Conservation (phyloP, 1,140 invertebrate genomes). For the Drosophila gunungcola region DNA sequence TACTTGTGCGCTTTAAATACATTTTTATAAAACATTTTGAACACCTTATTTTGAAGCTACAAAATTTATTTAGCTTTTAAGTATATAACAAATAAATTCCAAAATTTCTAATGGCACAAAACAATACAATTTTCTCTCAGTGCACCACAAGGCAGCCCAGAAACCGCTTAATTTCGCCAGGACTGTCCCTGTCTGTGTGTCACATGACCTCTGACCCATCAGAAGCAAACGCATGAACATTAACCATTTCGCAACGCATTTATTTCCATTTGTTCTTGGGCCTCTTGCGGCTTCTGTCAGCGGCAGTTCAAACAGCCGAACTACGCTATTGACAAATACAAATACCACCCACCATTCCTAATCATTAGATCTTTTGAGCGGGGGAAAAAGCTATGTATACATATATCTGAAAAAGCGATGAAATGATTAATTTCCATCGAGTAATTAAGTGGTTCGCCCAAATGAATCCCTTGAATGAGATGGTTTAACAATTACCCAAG, state of each 20-base stretch:
- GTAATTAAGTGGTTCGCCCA: conserved; percentile 33
- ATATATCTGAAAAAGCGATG: conserved; percentile 9
- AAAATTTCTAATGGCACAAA: background rate
- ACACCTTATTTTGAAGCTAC: too few species aligned
- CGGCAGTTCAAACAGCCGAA: conserved; percentile 33
- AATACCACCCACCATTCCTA: conserved; percentile 7
- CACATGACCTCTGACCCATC: conserved; percentile 32
- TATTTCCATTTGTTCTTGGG: conserved; percentile 36
- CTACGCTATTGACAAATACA: conserved; percentile 43
- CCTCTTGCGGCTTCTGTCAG: conserved; percentile 22
- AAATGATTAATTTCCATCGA: conserved; percentile 39
- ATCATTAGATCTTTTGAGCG: background rate
- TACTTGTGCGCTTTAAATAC: too few species aligned
- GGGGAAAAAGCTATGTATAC: background rate
- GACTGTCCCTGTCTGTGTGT: conserved; percentile 16
- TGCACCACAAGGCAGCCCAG: conserved; percentile 12
- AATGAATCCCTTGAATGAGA: conserved; percentile 7
- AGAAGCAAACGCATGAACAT: conserved; percentile 10
- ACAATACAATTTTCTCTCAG: background rate
- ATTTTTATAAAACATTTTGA: too few species aligned
- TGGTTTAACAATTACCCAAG: conserved; percentile 33
- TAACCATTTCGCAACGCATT: conserved; percentile 44
- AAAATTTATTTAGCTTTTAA: too few species aligned
- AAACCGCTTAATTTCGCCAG: conserved; percentile 25
- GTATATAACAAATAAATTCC: background rate